Conservation (phyloP, 2,797 vertebrate genomes). For the Pampus argenteus region DNA sequence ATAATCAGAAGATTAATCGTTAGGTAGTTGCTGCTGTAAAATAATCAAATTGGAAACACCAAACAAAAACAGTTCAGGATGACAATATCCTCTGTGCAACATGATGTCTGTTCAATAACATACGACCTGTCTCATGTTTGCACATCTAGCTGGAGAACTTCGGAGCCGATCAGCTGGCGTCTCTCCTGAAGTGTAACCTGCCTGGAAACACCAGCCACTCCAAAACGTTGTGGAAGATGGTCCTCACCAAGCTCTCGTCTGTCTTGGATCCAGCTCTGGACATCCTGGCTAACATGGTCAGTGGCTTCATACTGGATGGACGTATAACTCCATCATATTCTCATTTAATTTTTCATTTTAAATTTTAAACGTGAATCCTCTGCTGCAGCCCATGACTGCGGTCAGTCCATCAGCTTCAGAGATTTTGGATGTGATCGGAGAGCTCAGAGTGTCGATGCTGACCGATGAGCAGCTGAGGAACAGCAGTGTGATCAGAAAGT, state of each 20-base stretch:
- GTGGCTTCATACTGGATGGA: not conserved
- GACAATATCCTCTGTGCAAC: not conserved
- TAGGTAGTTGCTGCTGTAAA: no score
- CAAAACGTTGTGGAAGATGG: slow-evolving; percentile 76
- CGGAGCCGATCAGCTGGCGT: slow-evolving; percentile 74
- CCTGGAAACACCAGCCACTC: slow-evolving; percentile 67
- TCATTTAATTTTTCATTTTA: no score
- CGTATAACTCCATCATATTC: no score
- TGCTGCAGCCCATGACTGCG: slow-evolving; percentile 48
- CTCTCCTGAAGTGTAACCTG: slow-evolving; percentile 76
- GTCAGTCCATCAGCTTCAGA: slow-evolving; percentile 39
- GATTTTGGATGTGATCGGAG: slow-evolving; percentile 77
- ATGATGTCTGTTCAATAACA: not conserved
- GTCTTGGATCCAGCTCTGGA: slow-evolving; percentile 76
- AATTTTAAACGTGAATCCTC: no score
- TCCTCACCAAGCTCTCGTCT: slow-evolving; percentile 67
- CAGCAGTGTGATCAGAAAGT: slow-evolving; percentile 49
- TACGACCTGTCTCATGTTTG: not conserved
- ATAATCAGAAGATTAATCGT: no score
- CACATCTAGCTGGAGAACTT: slow-evolving; percentile 68
- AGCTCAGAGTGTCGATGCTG: slow-evolving; percentile 72
- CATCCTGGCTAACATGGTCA: slow-evolving; percentile 61
- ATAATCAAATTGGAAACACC: not conserved
- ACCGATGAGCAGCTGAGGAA: slow-evolving; percentile 68
- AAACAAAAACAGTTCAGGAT: not conserved